These are phyloP conservation scores for Pao palembangensis DNA, from an alignment of 2,113 vertebrate species.

Conservation along the genomic window DNA sequence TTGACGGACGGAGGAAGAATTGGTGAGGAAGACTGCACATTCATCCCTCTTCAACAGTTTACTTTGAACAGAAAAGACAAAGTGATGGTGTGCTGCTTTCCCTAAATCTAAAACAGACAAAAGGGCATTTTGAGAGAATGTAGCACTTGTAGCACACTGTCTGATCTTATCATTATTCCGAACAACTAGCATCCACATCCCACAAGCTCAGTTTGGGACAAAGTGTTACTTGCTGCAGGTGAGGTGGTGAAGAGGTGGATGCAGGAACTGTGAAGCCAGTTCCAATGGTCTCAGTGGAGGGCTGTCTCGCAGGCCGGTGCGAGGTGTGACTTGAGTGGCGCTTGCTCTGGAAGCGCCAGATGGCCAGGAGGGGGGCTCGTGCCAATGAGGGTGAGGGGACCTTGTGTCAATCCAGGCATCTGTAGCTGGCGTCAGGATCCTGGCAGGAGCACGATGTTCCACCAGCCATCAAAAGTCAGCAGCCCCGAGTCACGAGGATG, in stretches of 20 bases:
- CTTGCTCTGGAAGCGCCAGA: conserved; percentile 66
- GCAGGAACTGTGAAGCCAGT: conserved; percentile 25
- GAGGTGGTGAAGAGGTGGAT: conserved; percentile 21
- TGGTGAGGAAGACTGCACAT: conserved; percentile 53
- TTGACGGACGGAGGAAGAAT: conserved; percentile 63
- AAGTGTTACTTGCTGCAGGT: conserved; percentile 30
- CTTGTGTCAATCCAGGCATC: conserved; percentile 62
- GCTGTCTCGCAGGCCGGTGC: conserved; percentile 29
- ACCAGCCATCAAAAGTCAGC: conserved; percentile 45
- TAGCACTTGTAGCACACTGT: conserved; percentile 20
- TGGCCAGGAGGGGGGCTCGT: conserved; percentile 57
- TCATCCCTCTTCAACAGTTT: conserved; percentile 49
- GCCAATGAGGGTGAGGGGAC: conserved; percentile 63
- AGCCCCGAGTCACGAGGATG: conserved; percentile 44
- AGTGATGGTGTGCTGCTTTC: conserved; percentile 24
- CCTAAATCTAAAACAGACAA: conserved; percentile 18
- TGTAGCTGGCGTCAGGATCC: conserved; percentile 58
- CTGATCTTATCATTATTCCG: conserved; percentile 13
- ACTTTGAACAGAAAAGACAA: conserved; percentile 40
- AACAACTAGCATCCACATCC: conserved; percentile 9
- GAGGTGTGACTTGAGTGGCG: conserved; percentile 73
- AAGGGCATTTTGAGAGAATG: conserved; percentile 31
- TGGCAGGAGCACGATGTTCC: conserved; percentile 51
- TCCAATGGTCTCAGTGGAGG: conserved; percentile 31
- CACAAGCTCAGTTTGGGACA: conserved; percentile 24